These are phyloP conservation scores for Kryphioiulus occultus DNA, from an alignment of 2,888 invertebrate genomes.

Conservation along the genomic window DNA sequence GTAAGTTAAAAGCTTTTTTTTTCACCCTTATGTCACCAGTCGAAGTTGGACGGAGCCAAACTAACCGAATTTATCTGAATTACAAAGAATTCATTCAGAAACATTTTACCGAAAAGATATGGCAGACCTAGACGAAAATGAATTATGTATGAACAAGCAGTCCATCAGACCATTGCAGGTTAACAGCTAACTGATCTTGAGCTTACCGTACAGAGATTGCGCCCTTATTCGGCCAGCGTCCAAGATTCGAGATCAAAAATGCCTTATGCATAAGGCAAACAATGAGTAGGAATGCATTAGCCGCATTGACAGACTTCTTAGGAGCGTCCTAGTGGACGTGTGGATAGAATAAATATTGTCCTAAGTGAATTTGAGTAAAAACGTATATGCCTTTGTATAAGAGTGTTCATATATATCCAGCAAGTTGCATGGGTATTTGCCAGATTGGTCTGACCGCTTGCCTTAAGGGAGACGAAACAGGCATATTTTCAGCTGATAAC, in stretches of 20 bases:
- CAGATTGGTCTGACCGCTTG: background rate
- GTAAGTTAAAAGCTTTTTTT: background rate
- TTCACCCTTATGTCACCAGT: background rate
- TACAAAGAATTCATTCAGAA: background rate
- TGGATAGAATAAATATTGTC: background rate
- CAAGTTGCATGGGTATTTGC: background rate
- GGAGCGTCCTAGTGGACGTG: background rate
- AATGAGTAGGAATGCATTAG: background rate
- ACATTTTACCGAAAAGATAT: background rate
- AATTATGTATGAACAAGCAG: background rate
- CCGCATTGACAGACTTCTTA: slow-evolving; percentile 5
- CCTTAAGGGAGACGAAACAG: no score
- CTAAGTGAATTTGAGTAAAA: background rate
- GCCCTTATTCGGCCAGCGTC: background rate
- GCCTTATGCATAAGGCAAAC: background rate
- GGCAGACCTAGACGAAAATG: background rate
- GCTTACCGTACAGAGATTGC: background rate
- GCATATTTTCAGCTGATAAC: no score
- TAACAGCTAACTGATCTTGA: slow-evolving; percentile 5
- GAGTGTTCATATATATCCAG: background rate
- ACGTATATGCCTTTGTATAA: background rate
- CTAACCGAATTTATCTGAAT: background rate
- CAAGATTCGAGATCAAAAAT: slow-evolving; percentile 5
- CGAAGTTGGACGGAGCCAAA: background rate
- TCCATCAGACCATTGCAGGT: background rate